A percentile compares a stretch with the other conserved stretches of the same genome.
phyloP scores from a whole-genome alignment of 2,888 invertebrate genomes.

The Mythimna pallens region DNA sequence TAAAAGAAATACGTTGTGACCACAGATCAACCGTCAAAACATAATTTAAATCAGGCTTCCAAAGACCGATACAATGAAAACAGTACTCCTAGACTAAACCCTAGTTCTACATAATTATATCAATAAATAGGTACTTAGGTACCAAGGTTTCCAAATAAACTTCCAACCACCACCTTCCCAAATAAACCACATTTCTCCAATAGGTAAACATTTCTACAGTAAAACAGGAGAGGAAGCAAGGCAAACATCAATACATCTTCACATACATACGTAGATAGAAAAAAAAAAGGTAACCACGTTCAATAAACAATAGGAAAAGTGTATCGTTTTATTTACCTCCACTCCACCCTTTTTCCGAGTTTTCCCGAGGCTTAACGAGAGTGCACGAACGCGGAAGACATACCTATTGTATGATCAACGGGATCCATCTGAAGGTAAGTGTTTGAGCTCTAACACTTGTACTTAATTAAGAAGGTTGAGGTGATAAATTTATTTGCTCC shows the following conservation, averaged over 20 bases:
- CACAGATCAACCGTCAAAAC: no score
- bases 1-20: neutral
- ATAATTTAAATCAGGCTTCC: neutral
- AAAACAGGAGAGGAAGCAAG: constrained; percentile 16
- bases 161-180: neutral
- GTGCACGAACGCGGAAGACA: constrained; percentile 37
- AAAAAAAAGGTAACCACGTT: constrained; percentile 29
- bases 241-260: constrained; percentile 30
- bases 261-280: constrained; percentile 4
- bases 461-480: constrained; percentile 13
- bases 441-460: constrained; percentile 11
- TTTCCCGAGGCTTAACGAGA: constrained; percentile 29
- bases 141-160: constrained; percentile 35
- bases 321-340: constrained; percentile 66
- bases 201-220: constrained; percentile 19
- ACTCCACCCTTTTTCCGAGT: constrained; percentile 24
- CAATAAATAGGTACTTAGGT: constrained; percentile 12
- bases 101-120: neutral
- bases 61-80: neutral
- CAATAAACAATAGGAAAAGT: constrained; percentile 63
- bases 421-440: constrained; percentile 36
- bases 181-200: neutral
- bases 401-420: constrained; percentile 9
- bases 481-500: constrained; percentile 3
- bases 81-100: neutral